phyloP scores from a whole-genome alignment of 1,140 invertebrate species.

The Phymorhynchus buccinoides region DNA sequence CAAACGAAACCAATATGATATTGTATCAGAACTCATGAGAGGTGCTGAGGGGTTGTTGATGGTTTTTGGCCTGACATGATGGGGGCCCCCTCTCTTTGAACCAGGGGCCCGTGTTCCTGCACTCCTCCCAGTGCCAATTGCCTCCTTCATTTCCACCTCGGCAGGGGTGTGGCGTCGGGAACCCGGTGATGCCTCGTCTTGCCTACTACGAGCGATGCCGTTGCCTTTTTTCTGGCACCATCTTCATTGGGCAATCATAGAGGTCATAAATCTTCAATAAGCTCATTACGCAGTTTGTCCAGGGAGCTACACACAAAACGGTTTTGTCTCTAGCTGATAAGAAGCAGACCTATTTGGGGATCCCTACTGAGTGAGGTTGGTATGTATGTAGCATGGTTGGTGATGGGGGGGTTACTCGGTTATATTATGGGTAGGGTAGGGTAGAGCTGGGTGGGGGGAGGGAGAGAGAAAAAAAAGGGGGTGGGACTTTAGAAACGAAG shows the following conservation, averaged over 20 bases:
- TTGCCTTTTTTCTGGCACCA: too few relatives aligned
- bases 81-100: constrained; percentile 19
- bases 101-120: not conserved
- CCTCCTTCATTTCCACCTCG: constrained; percentile 32
- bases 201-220: too few relatives aligned
- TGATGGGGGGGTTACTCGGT: not conserved
- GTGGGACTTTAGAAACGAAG: not conserved
- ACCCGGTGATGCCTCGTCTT: not conserved
- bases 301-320: constrained; percentile 38
- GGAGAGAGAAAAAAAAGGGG: not conserved
- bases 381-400: too few relatives aligned
- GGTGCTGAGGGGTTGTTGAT: constrained; percentile 31
- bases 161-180: constrained; percentile 35
- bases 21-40: constrained; percentile 36
- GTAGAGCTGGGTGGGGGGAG: not conserved
- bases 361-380: constrained; percentile 13
- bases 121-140: too few relatives aligned
- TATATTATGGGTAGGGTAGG: too few relatives aligned
- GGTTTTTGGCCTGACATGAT: constrained; percentile 25
- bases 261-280: constrained; percentile 41
- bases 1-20: constrained; percentile 40
- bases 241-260: constrained; percentile 41
- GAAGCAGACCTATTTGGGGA: constrained; percentile 28
- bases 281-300: constrained; percentile 43
- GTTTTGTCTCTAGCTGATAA: constrained; percentile 39